These are phyloP conservation scores for Amphimallon solstitiale DNA, from an alignment of 2,888 invertebrate genomes.

Conservation along the genomic window DNA sequence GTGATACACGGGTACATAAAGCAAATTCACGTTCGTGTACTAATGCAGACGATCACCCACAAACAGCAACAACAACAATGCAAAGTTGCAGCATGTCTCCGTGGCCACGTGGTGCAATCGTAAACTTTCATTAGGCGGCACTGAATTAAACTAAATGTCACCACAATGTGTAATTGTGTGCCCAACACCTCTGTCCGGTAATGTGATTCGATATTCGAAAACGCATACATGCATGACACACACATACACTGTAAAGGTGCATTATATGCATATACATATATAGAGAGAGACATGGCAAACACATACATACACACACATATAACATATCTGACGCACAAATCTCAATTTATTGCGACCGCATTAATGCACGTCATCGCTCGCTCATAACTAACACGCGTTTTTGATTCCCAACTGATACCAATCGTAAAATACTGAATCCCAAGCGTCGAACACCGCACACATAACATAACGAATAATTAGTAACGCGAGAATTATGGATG, in stretches of 20 bases:
- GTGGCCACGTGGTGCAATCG: constrained; percentile 57
- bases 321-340: constrained; percentile 61
- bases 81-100: constrained; percentile 30
- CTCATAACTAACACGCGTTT: constrained; percentile 58
- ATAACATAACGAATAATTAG: constrained; percentile 46
- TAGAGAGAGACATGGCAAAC: constrained; percentile 42
- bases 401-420: constrained; percentile 43
- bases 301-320: constrained; percentile 20
- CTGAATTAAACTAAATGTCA: constrained; percentile 64
- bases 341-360: constrained; percentile 62
- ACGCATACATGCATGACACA: constrained; percentile 32
- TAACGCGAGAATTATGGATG: constrained; percentile 39
- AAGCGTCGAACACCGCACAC: constrained; percentile 37
- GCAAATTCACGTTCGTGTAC: not conserved
- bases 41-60: constrained; percentile 16
- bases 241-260: constrained; percentile 5
- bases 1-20: not conserved
- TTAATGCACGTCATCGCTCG: constrained; percentile 60
- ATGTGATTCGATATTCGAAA: constrained; percentile 61
- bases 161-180: constrained; percentile 63
- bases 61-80: constrained; percentile 27
- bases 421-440: constrained; percentile 41
- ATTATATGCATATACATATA: constrained; percentile 3
- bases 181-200: constrained; percentile 56
- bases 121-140: constrained; percentile 63